Conservation (phyloP, 2,888 invertebrate species). For the Ormia ochracea region DNA sequence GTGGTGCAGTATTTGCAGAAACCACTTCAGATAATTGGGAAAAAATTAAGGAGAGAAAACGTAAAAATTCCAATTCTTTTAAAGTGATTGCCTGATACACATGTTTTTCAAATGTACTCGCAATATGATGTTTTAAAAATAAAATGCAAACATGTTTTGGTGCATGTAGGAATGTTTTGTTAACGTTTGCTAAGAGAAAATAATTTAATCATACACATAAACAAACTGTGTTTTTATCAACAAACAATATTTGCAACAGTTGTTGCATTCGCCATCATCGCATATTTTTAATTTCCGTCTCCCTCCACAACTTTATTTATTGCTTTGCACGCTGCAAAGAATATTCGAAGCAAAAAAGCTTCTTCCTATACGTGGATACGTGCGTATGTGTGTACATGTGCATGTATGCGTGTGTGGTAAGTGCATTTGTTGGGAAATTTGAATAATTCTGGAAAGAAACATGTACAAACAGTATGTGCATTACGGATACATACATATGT, state of each 20-base stretch:
- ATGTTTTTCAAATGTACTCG: slow-evolving; percentile 4
- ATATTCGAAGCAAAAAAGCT: neutral
- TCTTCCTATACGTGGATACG: slow-evolving; percentile 1
- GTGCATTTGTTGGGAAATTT: no score
- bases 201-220: neutral
- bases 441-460: no score
- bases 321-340: neutral
- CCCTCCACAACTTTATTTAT: neutral
- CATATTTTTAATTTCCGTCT: slow-evolving; percentile 16
- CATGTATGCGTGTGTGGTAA: neutral
- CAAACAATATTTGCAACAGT: slow-evolving; percentile 46
- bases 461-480: no score
- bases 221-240: slow-evolving; percentile 4
- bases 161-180: slow-evolving; percentile 23
- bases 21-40: slow-evolving; percentile 51
- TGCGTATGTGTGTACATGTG: neutral
- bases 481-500: no score
- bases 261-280: slow-evolving; percentile 45
- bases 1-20: slow-evolving; percentile 21
- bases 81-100: neutral
- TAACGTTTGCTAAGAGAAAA: neutral
- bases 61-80: slow-evolving; percentile 43
- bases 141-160: slow-evolving; percentile 7
- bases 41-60: slow-evolving; percentile 35
- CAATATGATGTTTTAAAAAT: slow-evolving; percentile 45